Evolutionary conservation across 2,888 invertebrate genomes (phyloP), one percentile per base, ranked within the genome.

Genomic region (Meiosimyza platycephala): DNA sequence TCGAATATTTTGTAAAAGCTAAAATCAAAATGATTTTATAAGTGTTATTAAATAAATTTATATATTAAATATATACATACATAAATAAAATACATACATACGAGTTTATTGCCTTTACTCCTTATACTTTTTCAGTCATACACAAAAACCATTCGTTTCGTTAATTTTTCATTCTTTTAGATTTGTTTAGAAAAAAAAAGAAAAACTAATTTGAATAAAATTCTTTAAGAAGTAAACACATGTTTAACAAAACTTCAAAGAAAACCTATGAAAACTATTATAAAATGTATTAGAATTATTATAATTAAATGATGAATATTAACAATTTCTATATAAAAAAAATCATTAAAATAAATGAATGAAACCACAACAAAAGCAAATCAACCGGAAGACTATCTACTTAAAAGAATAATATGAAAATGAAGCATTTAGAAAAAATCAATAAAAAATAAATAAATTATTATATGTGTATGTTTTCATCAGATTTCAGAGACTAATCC

Each of bases 11-110:
- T 80, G 74, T 74, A 74, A 79, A 76, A 81, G 73, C 69, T 74
- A 65, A 76, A 76, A 78, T 74, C 72, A 76, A 79, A 84, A 80
- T 80, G 79, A 83, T 78, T 84, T 81, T 82, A 81, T 82, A 85
- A 85, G 84, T 84, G 84, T 84, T 84, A 84, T 84, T 85, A 83
- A 82, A 83, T 81, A 76, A 79, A 78, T 79, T 78, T 78, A 79
- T 78, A 76, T 73, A 73, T 69, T 16, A 71, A 67, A 71, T 69
- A 65, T 68, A 74, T 65, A 7, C 40, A 40, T 40, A 40, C 40
- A 40, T 40, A 40, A 40, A 74, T 64, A 64, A 47, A 55, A 48
- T 52, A 66, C 33, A 66, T 54, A 66, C 54, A 66, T 66, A 66
- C 66, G 60, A 60, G 59, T 55, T 57, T 55, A 67, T 67, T 67